Conservation (phyloP, 2,888 invertebrate genomes). For the Blastobasis adustella region DNA sequence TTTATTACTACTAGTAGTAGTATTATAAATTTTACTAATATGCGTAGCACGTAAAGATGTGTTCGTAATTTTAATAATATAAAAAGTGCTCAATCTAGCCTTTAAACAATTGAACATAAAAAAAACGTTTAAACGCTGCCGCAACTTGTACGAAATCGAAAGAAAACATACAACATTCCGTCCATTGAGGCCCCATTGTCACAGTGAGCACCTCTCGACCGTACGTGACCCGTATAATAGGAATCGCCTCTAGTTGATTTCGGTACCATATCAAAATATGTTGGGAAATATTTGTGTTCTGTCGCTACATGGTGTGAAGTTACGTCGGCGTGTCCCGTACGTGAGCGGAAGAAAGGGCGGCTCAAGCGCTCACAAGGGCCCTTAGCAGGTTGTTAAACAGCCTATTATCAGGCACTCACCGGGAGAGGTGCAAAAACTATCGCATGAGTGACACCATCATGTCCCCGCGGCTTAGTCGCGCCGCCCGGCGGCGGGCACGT, state of each 20-base stretch:
- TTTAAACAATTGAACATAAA: no score
- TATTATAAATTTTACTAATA: no score
- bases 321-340: conserved; percentile 48
- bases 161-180: conserved; percentile 56
- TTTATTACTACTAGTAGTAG: no score
- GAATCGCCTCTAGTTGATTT: conserved; percentile 27
- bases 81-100: no score
- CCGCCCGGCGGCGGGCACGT: conserved; percentile 3
- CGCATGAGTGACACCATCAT: conserved; percentile 34
- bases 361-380: conserved; percentile 26
- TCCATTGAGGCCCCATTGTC: conserved; percentile 39
- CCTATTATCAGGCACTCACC: conserved; percentile 54
- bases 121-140: no score
- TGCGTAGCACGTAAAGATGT: no score
- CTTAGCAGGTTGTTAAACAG: conserved; percentile 68
- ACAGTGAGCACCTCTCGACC: conserved; percentile 56
- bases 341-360: conserved; percentile 61
- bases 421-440: conserved; percentile 48
- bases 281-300: conserved; percentile 3
- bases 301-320: conserved; percentile 31
- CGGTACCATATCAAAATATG: conserved; percentile 49
- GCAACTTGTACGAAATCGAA: conserved; percentile 31
- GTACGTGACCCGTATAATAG: conserved; percentile 64
- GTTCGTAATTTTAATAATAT: no score
- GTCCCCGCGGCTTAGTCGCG: conserved; percentile 8